Percentiles rank a stretch among this genome's conserved stretches.
These are phyloP conservation scores for Scaptomyza parva DNA, from an alignment of 2,888 invertebrate species.

Conservation along the genomic window DNA sequence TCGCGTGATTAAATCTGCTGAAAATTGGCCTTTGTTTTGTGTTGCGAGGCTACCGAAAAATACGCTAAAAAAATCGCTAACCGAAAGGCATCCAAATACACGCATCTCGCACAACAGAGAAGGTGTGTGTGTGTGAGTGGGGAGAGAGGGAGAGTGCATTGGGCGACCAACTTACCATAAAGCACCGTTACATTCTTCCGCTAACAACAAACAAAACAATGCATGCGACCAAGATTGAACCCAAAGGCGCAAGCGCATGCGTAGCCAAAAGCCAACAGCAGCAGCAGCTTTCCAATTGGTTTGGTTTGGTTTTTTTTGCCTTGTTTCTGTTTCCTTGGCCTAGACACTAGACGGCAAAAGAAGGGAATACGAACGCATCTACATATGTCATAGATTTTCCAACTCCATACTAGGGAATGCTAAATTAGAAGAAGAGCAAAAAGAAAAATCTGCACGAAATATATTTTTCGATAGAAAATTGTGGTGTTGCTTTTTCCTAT, in stretches of 20 bases:
- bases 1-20: slow-evolving; percentile 78
- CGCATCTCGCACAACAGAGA: slow-evolving; percentile 36
- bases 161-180: slow-evolving; percentile 76
- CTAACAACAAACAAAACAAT: slow-evolving; percentile 72
- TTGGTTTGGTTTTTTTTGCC: slow-evolving; percentile 23
- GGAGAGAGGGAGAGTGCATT: slow-evolving; percentile 19
- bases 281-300: slow-evolving; percentile 60
- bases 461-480: background rate
- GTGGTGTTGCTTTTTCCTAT: background rate
- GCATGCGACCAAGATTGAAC: slow-evolving; percentile 57
- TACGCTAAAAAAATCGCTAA: slow-evolving; percentile 9
- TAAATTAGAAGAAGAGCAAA: background rate
- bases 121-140: background rate
- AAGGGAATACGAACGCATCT: slow-evolving; percentile 22
- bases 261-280: slow-evolving; percentile 45
- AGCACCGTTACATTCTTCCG: slow-evolving; percentile 78
- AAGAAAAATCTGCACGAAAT: background rate
- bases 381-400: slow-evolving; percentile 21
- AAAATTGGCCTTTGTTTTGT: slow-evolving; percentile 78
- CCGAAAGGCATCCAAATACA: slow-evolving; percentile 33
- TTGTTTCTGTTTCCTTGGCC: slow-evolving; percentile 25
- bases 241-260: slow-evolving; percentile 49
- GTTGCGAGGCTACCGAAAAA: slow-evolving; percentile 50
- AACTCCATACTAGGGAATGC: slow-evolving; percentile 1
- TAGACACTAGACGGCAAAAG: slow-evolving; percentile 50